phyloP scores from a whole-genome alignment of 1,140 invertebrate genomes.

The Hyphantria cunea region DNA sequence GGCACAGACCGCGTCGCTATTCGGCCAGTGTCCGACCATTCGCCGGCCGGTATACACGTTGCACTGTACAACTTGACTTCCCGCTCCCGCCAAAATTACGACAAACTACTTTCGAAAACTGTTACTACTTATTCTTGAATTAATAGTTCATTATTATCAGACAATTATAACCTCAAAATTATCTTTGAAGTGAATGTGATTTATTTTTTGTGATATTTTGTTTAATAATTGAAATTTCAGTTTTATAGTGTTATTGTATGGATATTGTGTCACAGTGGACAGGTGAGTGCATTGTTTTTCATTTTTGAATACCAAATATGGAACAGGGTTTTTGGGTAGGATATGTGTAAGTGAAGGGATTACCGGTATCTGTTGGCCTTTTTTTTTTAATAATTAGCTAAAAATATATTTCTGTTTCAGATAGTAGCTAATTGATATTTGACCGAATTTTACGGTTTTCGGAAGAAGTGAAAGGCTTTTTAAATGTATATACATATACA shows the following conservation, averaged over 20 bases:
- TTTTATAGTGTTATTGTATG: constrained; percentile 10
- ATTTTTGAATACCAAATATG: constrained; percentile 2
- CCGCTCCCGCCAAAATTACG: constrained; percentile 30
- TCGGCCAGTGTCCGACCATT: constrained; percentile 17
- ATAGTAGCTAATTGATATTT: no score
- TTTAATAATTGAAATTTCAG: constrained; percentile 4
- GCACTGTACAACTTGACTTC: background rate
- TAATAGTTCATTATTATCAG: background rate
- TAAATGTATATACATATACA: no score
- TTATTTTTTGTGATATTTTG: constrained; percentile 9
- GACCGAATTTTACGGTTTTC: no score
- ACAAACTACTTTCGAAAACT: constrained; percentile 15
- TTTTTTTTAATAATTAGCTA: no score
- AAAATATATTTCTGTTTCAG: no score
- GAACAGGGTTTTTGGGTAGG: background rate
- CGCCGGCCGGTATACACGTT: constrained; percentile 18
- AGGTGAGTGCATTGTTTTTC: constrained; percentile 21
- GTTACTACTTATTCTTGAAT: background rate
- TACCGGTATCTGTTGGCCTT: no score
- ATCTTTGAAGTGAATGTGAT: background rate
- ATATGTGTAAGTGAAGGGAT: background rate
- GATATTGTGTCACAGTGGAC: constrained; percentile 24
- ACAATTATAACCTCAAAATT: background rate
- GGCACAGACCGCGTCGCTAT: constrained; percentile 14
- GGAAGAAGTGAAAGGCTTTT: no score